Percentiles rank a stretch among this genome's conserved stretches.
Evolutionary conservation across 2,113 vertebrate species (phyloP).

Genomic region (Rhinogobius similis): DNA sequence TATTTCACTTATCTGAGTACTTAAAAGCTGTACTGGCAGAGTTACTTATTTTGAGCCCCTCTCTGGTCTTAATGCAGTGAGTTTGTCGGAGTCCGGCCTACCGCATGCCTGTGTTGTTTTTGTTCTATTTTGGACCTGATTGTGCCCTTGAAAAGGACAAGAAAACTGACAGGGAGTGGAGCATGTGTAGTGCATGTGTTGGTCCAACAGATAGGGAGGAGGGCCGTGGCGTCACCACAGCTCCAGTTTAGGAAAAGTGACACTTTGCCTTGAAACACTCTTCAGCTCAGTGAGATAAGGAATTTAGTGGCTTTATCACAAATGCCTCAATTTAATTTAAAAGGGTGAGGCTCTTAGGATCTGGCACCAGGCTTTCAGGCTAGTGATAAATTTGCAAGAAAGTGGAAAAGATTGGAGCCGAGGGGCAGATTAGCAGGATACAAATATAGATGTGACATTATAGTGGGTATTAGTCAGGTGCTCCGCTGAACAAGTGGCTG

Average conservation of each 20-base stretch:
- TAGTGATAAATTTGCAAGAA: constrained; percentile 93
- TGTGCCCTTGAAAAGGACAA: constrained; percentile 73
- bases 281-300: constrained; percentile 91
- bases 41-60: background rate
- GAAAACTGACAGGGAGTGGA: constrained; percentile 55
- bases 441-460: constrained; percentile 85
- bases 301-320: constrained; percentile 99
- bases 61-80: constrained; percentile 1
- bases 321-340: constrained; percentile 99
- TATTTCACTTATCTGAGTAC: background rate
- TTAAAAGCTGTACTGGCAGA: background rate
- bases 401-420: constrained; percentile 77
- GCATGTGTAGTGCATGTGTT: constrained; percentile 34
- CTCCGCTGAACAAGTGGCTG: constrained; percentile 75
- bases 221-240: constrained; percentile 55
- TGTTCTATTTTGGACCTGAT: constrained; percentile 71
- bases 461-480: constrained; percentile 81
- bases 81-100: constrained; percentile 25
- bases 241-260: constrained; percentile 82
- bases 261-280: constrained; percentile 93
- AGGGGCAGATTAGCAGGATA: constrained; percentile 81
- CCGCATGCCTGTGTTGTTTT: constrained; percentile 60
- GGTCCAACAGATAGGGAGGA: constrained; percentile 45
- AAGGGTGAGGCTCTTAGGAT: constrained; percentile 91
- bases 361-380: constrained; percentile 85